These are phyloP conservation scores for Thera obeliscata DNA, from an alignment of 2,888 invertebrate genomes.

Conservation along the genomic window DNA sequence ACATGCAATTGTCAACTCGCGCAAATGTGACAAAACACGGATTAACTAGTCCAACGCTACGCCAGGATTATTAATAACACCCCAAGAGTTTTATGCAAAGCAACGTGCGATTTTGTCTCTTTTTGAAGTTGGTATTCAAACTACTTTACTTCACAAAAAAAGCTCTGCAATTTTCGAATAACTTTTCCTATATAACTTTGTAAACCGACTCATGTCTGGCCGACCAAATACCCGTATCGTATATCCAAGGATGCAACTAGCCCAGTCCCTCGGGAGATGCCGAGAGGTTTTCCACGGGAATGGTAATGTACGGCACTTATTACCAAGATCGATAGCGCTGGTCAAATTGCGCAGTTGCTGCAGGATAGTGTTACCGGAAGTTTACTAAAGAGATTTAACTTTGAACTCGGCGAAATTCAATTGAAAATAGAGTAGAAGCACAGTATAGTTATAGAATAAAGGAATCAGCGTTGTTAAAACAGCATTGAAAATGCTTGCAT, in stretches of 20 bases:
- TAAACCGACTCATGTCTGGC: background rate
- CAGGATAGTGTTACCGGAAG: conserved; percentile 7
- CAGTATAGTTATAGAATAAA: too few relatives aligned
- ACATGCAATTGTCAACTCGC: too few relatives aligned
- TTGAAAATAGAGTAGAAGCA: too few relatives aligned
- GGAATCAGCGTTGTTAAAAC: too few relatives aligned
- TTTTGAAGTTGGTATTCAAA: too few relatives aligned
- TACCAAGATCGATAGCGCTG: conserved; percentile 51
- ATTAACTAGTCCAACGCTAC: too few relatives aligned
- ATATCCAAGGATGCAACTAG: conserved; percentile 46
- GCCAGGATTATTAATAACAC: too few relatives aligned
- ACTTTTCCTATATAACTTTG: background rate
- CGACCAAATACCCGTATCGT: conserved; percentile 4
- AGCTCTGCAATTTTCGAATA: background rate
- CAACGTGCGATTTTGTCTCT: background rate
- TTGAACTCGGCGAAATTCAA: background rate
- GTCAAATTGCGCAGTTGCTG: conserved; percentile 29
- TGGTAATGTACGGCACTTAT: conserved; percentile 60
- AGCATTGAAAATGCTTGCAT: too few relatives aligned
- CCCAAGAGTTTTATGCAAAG: background rate
- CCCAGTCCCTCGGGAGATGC: conserved; percentile 59
- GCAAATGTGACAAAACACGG: too few relatives aligned
- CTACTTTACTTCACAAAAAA: background rate
- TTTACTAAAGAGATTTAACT: conserved; percentile 7
- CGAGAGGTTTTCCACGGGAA: conserved; percentile 61